Percentiles rank a stretch among this genome's conserved stretches.
Evolutionary conservation across 2,797 vertebrate species (phyloP).

Genomic region (Oryzias sinensis): DNA sequence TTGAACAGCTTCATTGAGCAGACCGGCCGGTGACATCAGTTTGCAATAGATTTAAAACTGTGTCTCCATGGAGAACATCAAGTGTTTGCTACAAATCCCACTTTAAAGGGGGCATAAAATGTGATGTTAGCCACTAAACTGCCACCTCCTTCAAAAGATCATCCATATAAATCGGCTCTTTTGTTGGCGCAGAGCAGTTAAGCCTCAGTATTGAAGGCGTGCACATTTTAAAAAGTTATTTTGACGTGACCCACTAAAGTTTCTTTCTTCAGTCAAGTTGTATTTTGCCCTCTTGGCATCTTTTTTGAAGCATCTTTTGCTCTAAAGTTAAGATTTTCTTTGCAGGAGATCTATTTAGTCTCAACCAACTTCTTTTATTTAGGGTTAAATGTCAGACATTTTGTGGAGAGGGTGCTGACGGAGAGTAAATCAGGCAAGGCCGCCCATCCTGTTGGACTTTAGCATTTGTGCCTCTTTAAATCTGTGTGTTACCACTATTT

Average conservation of each 20-base stretch:
- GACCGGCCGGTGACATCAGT: conserved; percentile 14
- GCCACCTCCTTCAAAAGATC: conserved; percentile 39
- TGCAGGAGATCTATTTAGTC: conserved; percentile 5
- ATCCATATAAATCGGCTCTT: conserved; percentile 44
- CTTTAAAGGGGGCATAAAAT: conserved; percentile 43
- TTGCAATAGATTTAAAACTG: conserved; percentile 45
- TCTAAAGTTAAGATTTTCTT: no score
- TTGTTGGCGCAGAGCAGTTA: conserved; percentile 46
- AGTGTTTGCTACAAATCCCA: conserved; percentile 50
- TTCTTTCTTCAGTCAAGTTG: conserved; percentile 18
- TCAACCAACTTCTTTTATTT: conserved; percentile 34
- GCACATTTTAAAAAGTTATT: conserved; percentile 29
- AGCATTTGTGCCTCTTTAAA: conserved; percentile 19
- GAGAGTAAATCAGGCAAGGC: conserved; percentile 58
- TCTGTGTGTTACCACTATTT: conserved; percentile 22
- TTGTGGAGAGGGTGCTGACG: conserved; percentile 24
- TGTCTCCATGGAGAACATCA: conserved; percentile 45
- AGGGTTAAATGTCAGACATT: conserved; percentile 58
- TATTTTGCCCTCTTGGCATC: not conserved
- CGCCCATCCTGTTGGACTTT: conserved; percentile 40
- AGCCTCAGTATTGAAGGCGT: conserved; percentile 29
- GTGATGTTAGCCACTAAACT: conserved; percentile 48
- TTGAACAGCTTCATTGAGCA: conserved; percentile 12
- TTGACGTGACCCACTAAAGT: conserved; percentile 23
- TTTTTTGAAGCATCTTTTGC: not conserved